Evolutionary conservation across 2,888 invertebrate genomes (phyloP).

Genomic region (Erpobdella octoculata): DNA sequence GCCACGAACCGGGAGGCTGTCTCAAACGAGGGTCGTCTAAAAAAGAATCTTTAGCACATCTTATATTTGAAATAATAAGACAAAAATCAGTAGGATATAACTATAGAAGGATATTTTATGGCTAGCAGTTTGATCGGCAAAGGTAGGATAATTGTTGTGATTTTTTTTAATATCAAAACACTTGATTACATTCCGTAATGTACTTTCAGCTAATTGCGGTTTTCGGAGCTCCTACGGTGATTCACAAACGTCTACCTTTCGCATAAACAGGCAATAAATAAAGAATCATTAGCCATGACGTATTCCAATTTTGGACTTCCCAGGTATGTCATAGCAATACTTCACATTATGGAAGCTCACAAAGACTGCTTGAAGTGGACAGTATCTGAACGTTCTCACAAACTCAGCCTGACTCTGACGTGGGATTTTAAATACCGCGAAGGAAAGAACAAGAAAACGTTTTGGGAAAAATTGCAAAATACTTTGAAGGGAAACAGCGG

Average conservation of each 20-base stretch:
- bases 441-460: conserved; percentile 26
- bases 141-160: too few species aligned
- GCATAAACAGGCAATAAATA: neutral
- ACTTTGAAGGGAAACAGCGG: conserved; percentile 30
- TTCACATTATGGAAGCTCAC: conserved; percentile 38
- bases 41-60: neutral
- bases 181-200: too few species aligned
- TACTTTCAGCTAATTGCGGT: too few species aligned
- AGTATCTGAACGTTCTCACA: conserved; percentile 36
- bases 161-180: too few species aligned
- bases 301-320: conserved; percentile 33
- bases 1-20: neutral
- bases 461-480: conserved; percentile 35
- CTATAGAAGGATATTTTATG: too few species aligned
- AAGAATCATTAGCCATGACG: neutral
- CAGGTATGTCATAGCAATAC: conserved; percentile 34
- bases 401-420: conserved; percentile 38
- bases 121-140: too few species aligned
- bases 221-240: too few species aligned
- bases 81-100: too few species aligned
- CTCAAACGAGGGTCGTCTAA: neutral
- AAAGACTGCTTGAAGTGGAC: conserved; percentile 38
- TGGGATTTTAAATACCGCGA: conserved; percentile 37
- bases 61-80: neutral
- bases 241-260: neutral